Base-by-base conservation (phyloP, 1,140 invertebrate species). In the Pseudomyrmex gracilis region DNA sequence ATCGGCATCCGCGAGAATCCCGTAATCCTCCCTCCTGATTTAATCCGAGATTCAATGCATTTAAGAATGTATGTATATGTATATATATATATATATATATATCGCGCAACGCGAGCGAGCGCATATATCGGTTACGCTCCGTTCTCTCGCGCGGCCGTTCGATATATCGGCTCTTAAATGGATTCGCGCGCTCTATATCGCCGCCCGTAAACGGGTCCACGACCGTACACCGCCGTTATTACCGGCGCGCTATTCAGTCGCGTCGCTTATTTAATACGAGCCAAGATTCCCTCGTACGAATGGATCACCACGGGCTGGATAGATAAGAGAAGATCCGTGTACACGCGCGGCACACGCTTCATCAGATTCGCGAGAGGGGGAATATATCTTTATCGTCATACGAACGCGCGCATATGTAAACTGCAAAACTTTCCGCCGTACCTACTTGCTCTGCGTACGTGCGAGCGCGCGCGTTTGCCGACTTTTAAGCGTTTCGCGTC, bases 231-330 rank as follows among this genome's bases (percentile, higher is more conserved):
- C 53, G n/a, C n/a, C 47, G 58, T 57, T 80, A 85, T 80, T 78
- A 53, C 5, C 5, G 49, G 43, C 49, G 43, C 49, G 58, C 66
- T 49, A 63, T 61, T 15, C 68, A 67, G 43, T 86, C 63, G 5
- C 51, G 64, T 86, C 70, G 67, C n/a, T 78, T 87, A 84, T 87
- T 87, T 83, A 55, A 67, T 34, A n/a, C 51, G 43, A 78, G 20
- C 49, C 73, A 57, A 71, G 22, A 77, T 73, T 58, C 60, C 5
- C 34, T 45, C 34, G 64, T 71, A 20, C 47, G 57, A 88, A 88
- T 71, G 68, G 51, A 82, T 57, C 34, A n/a, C 13, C 7, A n/a
- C 8, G 58, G 2, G n/a, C 15, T 5, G 74, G n/a, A n/a, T 34
- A 34, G 34, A 34, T 34, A 34, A 34, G 34, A 34, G 34, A 34